Conservation (phyloP, 2,888 invertebrate species). For the Ennomos quercinarius region DNA sequence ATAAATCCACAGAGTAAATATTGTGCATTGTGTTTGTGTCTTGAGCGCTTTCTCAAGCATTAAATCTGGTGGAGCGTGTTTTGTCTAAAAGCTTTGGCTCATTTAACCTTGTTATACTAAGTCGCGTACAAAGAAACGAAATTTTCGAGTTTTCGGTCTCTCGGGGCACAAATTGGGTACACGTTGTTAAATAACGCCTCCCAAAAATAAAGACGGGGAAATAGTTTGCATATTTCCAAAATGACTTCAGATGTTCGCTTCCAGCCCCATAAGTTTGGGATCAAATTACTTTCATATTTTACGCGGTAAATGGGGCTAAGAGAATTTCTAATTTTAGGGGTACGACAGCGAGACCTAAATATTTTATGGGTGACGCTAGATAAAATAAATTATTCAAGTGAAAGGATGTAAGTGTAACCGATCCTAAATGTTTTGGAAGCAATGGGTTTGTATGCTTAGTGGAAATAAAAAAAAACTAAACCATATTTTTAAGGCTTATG, state of each 20-base stretch:
- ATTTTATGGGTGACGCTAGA: constrained; percentile 47
- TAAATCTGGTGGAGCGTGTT: constrained; percentile 65
- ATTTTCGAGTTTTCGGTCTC: constrained; percentile 50
- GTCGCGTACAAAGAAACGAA: constrained; percentile 63
- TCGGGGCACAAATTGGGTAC: constrained; percentile 28
- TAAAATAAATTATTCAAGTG: constrained; percentile 55
- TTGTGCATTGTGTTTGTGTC: constrained; percentile 58
- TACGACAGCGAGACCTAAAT: constrained; percentile 40
- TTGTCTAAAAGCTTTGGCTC: constrained; percentile 75
- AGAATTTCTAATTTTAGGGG: constrained; percentile 45
- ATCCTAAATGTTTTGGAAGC: constrained; percentile 55
- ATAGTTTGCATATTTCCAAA: constrained; percentile 30
- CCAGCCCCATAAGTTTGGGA: constrained; percentile 27
- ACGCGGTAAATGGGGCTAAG: constrained; percentile 34
- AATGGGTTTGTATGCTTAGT: constrained; percentile 14
- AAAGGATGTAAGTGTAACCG: constrained; percentile 49
- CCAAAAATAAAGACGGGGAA: constrained; percentile 26
- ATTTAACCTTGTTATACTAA: constrained; percentile 66
- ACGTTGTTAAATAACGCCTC: constrained; percentile 22
- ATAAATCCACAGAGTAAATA: constrained; percentile 56
- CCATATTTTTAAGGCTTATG: constrained; percentile 1
- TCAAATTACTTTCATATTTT: constrained; percentile 39
- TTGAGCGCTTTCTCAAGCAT: constrained; percentile 53
- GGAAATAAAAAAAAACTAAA: neutral
- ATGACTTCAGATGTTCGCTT: constrained; percentile 29